Percentiles rank a stretch among this genome's conserved stretches.
Evolutionary conservation across 2,888 invertebrate genomes (phyloP).

Genomic region (Ennomos quercinarius): DNA sequence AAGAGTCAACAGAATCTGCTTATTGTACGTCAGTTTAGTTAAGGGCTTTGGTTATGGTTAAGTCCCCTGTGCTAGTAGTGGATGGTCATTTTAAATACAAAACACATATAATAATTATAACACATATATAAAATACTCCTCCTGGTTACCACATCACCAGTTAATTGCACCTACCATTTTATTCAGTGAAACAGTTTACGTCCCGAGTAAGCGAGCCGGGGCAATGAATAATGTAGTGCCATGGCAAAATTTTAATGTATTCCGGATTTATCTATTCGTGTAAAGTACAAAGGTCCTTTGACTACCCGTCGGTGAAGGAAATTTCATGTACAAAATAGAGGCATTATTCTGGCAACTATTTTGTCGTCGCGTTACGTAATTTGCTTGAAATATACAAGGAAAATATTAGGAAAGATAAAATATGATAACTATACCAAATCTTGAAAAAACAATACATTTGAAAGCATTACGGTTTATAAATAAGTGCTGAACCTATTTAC

Average conservation of each 20-base stretch:
- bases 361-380: slow-evolving; percentile 6
- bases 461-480: too few species aligned
- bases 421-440: too few species aligned
- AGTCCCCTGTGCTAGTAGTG: too few species aligned
- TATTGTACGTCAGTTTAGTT: too few species aligned
- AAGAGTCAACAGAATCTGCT: too few species aligned
- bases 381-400: too few species aligned
- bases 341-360: slow-evolving; percentile 24
- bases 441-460: too few species aligned
- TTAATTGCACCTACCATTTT: slow-evolving; percentile 54
- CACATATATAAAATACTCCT: not conserved
- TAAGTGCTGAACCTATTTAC: too few species aligned
- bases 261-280: slow-evolving; percentile 55
- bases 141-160: slow-evolving; percentile 10
- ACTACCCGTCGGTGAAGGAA: slow-evolving; percentile 30
- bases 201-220: slow-evolving; percentile 42
- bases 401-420: too few species aligned
- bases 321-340: slow-evolving; percentile 24
- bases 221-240: slow-evolving; percentile 57
- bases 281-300: slow-evolving; percentile 49
- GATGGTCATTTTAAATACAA: too few species aligned
- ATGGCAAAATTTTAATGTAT: slow-evolving; percentile 54
- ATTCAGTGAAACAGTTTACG: slow-evolving; percentile 44
- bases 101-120: too few species aligned
- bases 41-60: too few species aligned